phyloP scores from a whole-genome alignment of 2,113 vertebrate species.

The Benitochromis conjunctus region DNA sequence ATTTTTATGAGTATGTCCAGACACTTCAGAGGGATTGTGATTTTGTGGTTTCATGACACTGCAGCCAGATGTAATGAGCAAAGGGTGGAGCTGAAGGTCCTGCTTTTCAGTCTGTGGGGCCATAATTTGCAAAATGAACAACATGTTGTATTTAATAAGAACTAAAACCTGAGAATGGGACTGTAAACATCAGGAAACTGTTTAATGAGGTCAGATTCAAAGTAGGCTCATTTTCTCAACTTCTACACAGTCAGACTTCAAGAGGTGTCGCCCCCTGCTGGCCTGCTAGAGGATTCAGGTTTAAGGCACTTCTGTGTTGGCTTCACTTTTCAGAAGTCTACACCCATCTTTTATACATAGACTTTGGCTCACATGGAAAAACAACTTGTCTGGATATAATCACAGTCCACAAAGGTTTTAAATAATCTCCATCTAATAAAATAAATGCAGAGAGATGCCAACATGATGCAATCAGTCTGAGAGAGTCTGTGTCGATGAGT shows the following conservation, averaged over 20 bases:
- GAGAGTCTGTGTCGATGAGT: rapidly evolving
- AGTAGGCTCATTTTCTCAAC: not conserved
- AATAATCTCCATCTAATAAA: not conserved
- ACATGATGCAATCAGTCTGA: rapidly evolving
- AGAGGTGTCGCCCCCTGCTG: not conserved
- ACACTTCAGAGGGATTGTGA: not conserved
- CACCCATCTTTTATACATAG: rapidly evolving
- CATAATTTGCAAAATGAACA: not conserved
- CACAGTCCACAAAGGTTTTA: not conserved
- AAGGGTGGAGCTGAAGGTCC: not conserved
- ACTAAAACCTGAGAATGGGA: not conserved
- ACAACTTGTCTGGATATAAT: not conserved
- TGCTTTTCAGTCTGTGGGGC: not conserved
- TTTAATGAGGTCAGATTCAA: not conserved
- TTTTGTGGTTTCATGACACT: not conserved
- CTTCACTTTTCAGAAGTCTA: not conserved
- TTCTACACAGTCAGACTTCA: not conserved
- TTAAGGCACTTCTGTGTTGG: rapidly evolving
- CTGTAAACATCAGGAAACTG: not conserved
- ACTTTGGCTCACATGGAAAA: rapidly evolving
- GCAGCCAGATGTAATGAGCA: not conserved
- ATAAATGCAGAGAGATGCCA: not conserved
- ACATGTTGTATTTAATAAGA: rapidly evolving
- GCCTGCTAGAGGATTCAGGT: not conserved
- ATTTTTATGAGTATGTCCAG: not conserved